Base-by-base conservation (phyloP, 2,113 vertebrate genomes). In the Pluvialis apricaria region DNA sequence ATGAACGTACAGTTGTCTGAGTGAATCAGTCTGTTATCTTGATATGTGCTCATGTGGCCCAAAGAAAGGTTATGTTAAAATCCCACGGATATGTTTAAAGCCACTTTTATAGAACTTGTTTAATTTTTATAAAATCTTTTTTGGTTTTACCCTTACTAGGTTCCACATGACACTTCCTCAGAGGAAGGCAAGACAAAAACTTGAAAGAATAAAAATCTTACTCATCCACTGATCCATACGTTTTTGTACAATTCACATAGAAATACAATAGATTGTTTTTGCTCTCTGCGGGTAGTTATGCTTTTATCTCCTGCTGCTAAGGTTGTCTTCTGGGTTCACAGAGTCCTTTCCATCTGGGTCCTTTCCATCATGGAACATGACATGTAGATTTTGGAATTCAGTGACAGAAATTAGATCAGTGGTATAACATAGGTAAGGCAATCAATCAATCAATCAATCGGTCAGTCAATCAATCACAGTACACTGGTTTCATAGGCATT, bases 191-290 rank as follows among this genome's bases (percentile, higher is more conserved):
- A 65, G 44, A 70, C 22, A 66, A 85, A 82, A 94, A 24, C 5
- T 10, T 60, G 49, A 73, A 88, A 49, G 15, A 90, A 40, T 54
- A 25, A 77, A 86, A 62, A 36, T 28, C 2, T 45, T 68, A 25
- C 36, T 73, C 19, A 17, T 65, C 18, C 7, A 10, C 12, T 3
- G 6, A 54, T 40, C 13, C 25, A 15, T 36, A 5, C 0, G 0
- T 42, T 84, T 93, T 69, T 51, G n/a, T 64, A 32, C 9, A 28
- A 32, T 88, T 94, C 15, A 49, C 12, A 54, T 6, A 58, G n/a
- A 82, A 70, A 52, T 25, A 66, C 10, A 66, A 42, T 24, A 24
- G n/a, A 38, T 64, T 1, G 3, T 3, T 4, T 88, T 96, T 91
- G 24, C 31, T 68, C 10, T 64, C 25, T 75, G 20, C 12, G 88